A percentile compares a stretch with the other conserved stretches of the same genome.
These are phyloP conservation scores for Clusia tigrina DNA, from an alignment of 2,888 invertebrate genomes.

Conservation along the genomic window DNA sequence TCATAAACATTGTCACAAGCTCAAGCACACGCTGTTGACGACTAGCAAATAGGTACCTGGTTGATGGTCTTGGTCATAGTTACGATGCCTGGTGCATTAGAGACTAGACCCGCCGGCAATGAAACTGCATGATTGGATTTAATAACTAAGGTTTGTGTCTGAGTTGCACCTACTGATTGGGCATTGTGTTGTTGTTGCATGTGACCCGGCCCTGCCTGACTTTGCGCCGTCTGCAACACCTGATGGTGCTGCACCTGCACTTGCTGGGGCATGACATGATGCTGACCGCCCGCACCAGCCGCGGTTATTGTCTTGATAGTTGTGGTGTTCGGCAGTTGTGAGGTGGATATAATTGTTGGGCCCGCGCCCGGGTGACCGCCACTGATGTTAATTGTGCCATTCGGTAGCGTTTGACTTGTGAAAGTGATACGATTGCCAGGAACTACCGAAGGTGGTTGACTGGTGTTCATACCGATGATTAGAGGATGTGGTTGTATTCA, in stretches of 20 bases:
- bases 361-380: constrained; percentile 51
- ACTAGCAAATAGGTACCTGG: too few species aligned
- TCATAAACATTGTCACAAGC: too few species aligned
- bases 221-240: constrained; percentile 40
- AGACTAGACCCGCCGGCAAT: constrained; percentile 66
- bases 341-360: constrained; percentile 63
- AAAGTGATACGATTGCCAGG: constrained; percentile 70
- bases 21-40: too few species aligned
- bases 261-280: constrained; percentile 53
- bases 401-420: constrained; percentile 73
- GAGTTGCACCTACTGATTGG: constrained; percentile 63
- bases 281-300: constrained; percentile 45
- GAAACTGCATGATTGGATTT: constrained; percentile 66
- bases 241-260: constrained; percentile 52
- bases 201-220: constrained; percentile 36
- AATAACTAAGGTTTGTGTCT: constrained; percentile 65
- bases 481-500: constrained; percentile 29
- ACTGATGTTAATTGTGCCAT: constrained; percentile 74
- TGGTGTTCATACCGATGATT: constrained; percentile 55
- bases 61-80: constrained; percentile 70
- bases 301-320: constrained; percentile 63
- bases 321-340: constrained; percentile 65
- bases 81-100: constrained; percentile 71
- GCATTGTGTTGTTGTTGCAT: constrained; percentile 16
- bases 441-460: constrained; percentile 55